Conservation (phyloP, 1,140 invertebrate species). For the Grapholita molesta region DNA sequence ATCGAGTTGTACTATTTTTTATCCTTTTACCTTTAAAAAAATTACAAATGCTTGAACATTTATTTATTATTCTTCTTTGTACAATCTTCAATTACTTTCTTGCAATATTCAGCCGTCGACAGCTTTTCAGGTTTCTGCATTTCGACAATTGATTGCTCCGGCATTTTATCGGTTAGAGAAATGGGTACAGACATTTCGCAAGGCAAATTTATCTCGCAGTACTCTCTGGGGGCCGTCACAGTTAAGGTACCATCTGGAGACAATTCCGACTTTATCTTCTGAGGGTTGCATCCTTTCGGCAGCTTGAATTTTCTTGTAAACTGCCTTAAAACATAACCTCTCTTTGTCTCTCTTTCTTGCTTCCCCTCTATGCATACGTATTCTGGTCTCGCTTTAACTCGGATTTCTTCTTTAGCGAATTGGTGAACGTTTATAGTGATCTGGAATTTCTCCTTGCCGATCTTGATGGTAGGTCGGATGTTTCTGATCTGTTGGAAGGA, state of each 20-base stretch:
- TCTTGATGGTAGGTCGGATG: conserved; percentile 47
- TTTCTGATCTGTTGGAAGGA: conserved; percentile 23
- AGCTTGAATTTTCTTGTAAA: conserved; percentile 60
- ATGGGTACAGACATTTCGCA: conserved; percentile 53
- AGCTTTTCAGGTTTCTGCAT: background rate
- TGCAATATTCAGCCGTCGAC: background rate
- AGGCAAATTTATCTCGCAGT: conserved; percentile 36
- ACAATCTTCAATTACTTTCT: background rate
- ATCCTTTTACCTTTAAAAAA: too few relatives aligned
- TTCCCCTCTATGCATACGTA: conserved; percentile 64
- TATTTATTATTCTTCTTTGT: background rate
- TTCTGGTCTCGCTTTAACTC: conserved; percentile 58
- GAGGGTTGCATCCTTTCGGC: conserved; percentile 51
- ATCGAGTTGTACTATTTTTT: too few relatives aligned
- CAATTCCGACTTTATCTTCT: conserved; percentile 42
- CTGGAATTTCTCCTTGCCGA: conserved; percentile 59
- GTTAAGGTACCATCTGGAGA: conserved; percentile 55
- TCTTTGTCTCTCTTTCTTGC: conserved; percentile 52
- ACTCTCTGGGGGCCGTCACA: conserved; percentile 46
- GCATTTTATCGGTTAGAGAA: conserved; percentile 19
- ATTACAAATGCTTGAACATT: background rate
- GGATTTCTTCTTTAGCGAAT: conserved; percentile 57
- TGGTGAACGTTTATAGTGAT: conserved; percentile 50
- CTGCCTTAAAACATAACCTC: conserved; percentile 43
- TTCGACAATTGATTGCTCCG: conserved; percentile 10